Base-by-base conservation (phyloP, 2,888 invertebrate genomes). In the Melanargia galathea region DNA sequence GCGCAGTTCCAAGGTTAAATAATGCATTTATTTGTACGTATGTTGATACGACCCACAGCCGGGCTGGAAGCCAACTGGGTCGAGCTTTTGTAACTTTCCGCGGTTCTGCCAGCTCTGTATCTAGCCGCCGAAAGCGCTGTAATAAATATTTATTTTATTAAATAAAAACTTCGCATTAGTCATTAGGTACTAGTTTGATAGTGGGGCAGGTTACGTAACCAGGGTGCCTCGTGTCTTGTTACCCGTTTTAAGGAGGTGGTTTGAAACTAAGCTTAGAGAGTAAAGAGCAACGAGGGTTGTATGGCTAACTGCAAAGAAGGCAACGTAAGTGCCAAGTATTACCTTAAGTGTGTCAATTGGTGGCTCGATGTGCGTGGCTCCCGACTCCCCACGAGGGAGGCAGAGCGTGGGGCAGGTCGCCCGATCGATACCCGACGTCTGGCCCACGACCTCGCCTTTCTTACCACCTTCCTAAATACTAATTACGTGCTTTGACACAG, bases 381-480 rank as follows among this genome's bases (percentile, higher is more conserved):
- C 84, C 82, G 64, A 75, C 79, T 73, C 76, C 75, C 82, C 80
- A 77, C 79, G 79, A 77, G 82, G 82, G 82, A 75, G 82, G 82
- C 75, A 74, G 75, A 80, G 82, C 82, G 89, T 87, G 90, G 87
- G 90, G 90, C 84, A 89, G 93, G 93, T 92, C 92, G 92, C 75
- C 84, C 92, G 93, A 93, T 93, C 93, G 93, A 93, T 93, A 93
- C 92, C 90, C 92, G 92, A 92, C 93, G 93, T 93, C 93, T 93
- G 92, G 92, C 90, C 89, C 87, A 85, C 90, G 89, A 90, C 90
- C 90, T 90, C 90, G 83, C 89, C 86, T 89, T 90, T 90, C 90
- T 90, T 91, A 90, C 90, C 90, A 90, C 90, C 90, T 91, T 90
- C 90, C 91, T 91, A 91, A 91, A 91, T 91, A 91, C 91, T 91